Evolutionary conservation across 2,888 invertebrate genomes (phyloP), one percentile per base, ranked within the genome.

Genomic region (Meteorus colon): DNA sequence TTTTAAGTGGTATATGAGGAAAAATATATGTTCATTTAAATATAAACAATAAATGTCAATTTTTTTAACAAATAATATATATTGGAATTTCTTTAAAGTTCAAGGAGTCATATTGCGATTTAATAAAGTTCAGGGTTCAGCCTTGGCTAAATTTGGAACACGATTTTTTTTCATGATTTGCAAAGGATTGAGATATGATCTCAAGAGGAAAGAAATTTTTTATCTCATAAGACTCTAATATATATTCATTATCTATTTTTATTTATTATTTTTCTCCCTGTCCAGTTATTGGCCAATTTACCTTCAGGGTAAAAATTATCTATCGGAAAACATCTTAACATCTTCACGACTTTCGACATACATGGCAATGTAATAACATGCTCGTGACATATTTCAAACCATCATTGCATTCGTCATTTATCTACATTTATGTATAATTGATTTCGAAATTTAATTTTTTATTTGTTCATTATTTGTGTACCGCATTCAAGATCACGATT

Each of bases 381-480:
- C 55, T 55, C 55, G 55, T 55, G 55, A 55, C 55, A 19, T 24
- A 55, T 55, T 55, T 55, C 8, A 55, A 55, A 48, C 16, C 48
- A 48, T n/a, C n/a, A 48, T 48, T 48, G 48, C 48, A 48, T 48
- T 12, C n/a, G 48, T 48, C 48, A 48, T 48, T 48, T 48, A 48
- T 48, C 16, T 48, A 41, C 8, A 41, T 41, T 41, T 41, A 41
- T 41, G 4, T 16, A n/a, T 48, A 48, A 48, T 48, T 48, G 48
- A 48, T 48, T 48, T 48, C 6, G 48, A 48, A 48, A 16, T 48
- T 14, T 48, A 48, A 48, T 48, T 48, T 14, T 4, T 48, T n/a
- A 48, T 48, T 16, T 16, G 10, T 45, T 45, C 12, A 16, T 48
- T 5, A 48, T n/a, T 48, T n/a, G 4, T 48, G 4, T 48, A n/a